Evolutionary conservation across 1,140 invertebrate genomes (phyloP).

Genomic region (Helicorthomorpha holstii): DNA sequence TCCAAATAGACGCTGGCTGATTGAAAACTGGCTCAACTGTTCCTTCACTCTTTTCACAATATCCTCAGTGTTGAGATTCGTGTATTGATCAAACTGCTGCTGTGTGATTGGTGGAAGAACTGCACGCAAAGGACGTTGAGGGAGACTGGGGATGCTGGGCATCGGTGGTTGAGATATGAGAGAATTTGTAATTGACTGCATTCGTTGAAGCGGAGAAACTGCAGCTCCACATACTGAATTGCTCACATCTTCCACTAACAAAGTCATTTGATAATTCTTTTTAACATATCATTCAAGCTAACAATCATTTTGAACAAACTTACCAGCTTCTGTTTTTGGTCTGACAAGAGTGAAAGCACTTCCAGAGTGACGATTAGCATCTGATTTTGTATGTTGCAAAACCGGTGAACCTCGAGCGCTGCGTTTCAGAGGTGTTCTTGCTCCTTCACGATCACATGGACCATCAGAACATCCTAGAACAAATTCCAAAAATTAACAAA

Average conservation of each 20-base stretch:
- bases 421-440: not conserved
- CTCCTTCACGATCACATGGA: not conserved
- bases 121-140: slow-evolving; percentile 77
- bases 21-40: slow-evolving; percentile 92
- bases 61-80: slow-evolving; percentile 95
- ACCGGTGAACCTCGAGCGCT: not conserved
- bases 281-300: not conserved
- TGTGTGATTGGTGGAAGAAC: slow-evolving; percentile 95
- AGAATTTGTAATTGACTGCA: slow-evolving; percentile 95
- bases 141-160: slow-evolving; percentile 50
- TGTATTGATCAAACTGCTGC: slow-evolving; percentile 96
- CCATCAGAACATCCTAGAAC: not conserved
- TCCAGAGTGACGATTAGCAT: slow-evolving; percentile 55
- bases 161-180: slow-evolving; percentile 69
- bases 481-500: not conserved
- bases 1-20: slow-evolving; percentile 94
- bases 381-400: slow-evolving; percentile 15
- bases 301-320: not conserved
- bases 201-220: slow-evolving; percentile 81
- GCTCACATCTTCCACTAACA: not conserved
- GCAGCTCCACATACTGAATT: slow-evolving; percentile 36
- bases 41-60: slow-evolving; percentile 94
- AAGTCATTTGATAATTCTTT: too few relatives aligned
- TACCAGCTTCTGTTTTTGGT: slow-evolving; percentile 53
- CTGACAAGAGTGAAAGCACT: slow-evolving; percentile 68